phyloP scores from a whole-genome alignment of 1,140 invertebrate species.

The Zaprionus tsacasi region DNA sequence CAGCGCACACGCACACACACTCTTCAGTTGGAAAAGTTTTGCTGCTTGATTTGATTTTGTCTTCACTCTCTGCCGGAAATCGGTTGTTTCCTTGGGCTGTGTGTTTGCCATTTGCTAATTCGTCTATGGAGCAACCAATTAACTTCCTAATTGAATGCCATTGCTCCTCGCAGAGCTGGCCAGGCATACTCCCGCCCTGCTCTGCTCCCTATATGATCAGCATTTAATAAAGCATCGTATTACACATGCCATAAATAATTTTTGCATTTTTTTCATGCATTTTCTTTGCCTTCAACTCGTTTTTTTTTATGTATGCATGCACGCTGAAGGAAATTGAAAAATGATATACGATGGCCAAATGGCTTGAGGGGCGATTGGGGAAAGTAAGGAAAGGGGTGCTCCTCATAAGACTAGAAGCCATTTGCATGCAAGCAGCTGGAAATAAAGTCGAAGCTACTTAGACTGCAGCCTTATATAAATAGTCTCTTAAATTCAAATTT shows the following conservation, averaged over 20 bases:
- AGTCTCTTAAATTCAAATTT: background rate
- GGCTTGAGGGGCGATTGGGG: background rate
- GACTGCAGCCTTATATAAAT: background rate
- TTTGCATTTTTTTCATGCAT: background rate
- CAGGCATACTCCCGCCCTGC: conserved; percentile 4
- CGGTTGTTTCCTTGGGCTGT: conserved; percentile 57
- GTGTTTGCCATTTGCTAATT: conserved; percentile 48
- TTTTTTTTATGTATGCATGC: conserved; percentile 16
- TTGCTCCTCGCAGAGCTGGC: conserved; percentile 37
- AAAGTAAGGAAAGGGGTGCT: background rate
- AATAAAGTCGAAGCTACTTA: background rate
- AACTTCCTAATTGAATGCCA: conserved; percentile 76
- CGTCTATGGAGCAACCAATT: conserved; percentile 60
- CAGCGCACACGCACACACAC: conserved; percentile 27
- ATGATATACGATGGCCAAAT: conserved; percentile 35
- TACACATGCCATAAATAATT: conserved; percentile 63
- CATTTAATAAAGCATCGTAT: conserved; percentile 49
- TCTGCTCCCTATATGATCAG: conserved; percentile 45
- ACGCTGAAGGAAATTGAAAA: conserved; percentile 44
- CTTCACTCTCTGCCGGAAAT: conserved; percentile 56
- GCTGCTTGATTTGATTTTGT: conserved; percentile 72
- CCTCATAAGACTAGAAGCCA: background rate
- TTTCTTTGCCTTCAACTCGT: background rate
- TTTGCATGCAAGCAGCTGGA: conserved; percentile 11
- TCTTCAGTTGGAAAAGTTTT: conserved; percentile 69